Conservation (phyloP, 2,113 vertebrate species). For the Danionella cerebrum region DNA sequence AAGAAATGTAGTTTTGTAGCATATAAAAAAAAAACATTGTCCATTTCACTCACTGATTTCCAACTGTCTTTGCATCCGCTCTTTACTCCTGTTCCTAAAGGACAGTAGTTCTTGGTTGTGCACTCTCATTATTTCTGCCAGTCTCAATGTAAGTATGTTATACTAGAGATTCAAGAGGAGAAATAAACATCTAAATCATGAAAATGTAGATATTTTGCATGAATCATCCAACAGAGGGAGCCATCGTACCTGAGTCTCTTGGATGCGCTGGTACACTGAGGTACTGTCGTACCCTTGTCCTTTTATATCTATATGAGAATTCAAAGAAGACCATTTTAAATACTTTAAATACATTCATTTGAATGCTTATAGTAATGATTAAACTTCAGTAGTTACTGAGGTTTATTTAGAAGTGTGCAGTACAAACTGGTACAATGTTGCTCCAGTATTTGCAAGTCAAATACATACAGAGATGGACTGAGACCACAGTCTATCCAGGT, state of each 20-base stretch:
- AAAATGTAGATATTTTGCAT: neutral
- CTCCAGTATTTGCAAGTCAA: slow-evolving; percentile 47
- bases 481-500: neutral
- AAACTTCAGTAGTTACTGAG: neutral
- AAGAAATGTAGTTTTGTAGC: too few species aligned
- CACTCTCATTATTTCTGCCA: slow-evolving; percentile 79
- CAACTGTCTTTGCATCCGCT: slow-evolving; percentile 82
- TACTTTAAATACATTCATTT: too few species aligned
- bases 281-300: slow-evolving; percentile 56
- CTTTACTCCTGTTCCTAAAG: slow-evolving; percentile 84
- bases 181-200: neutral
- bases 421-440: neutral
- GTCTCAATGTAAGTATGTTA: slow-evolving; percentile 76
- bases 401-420: neutral
- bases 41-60: slow-evolving; percentile 83
- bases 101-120: slow-evolving; percentile 76
- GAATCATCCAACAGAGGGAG: neutral
- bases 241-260: slow-evolving; percentile 78
- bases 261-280: slow-evolving; percentile 77
- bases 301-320: slow-evolving; percentile 68
- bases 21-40: too few species aligned
- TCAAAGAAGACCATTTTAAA: too few species aligned
- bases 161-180: slow-evolving; percentile 57
- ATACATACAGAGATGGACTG: neutral
- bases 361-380: neutral